Evolutionary conservation across 2,797 vertebrate species (phyloP).

Genomic region (Bucorvus abyssinicus): DNA sequence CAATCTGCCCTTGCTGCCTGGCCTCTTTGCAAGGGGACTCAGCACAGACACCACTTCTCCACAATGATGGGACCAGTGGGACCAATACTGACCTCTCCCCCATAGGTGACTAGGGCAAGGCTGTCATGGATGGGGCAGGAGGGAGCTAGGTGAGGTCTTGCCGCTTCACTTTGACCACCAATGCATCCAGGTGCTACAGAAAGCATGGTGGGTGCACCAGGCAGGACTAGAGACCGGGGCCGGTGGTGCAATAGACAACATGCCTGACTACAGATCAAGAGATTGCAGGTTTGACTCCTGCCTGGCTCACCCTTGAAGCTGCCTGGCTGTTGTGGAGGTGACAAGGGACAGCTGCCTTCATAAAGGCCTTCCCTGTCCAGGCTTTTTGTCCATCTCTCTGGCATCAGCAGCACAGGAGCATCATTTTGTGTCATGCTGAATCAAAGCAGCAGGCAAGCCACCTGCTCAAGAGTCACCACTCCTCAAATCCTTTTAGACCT

Average conservation of each 20-base stretch:
- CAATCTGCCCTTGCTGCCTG: no score
- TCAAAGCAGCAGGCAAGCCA: background rate
- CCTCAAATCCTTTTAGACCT: background rate
- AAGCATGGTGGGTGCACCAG: background rate
- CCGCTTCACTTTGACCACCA: background rate
- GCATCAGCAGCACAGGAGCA: no score
- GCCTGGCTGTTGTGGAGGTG: background rate
- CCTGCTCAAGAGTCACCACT: background rate
- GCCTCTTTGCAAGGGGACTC: no score
- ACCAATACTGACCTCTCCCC: background rate
- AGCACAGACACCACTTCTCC: no score
- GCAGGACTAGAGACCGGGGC: background rate
- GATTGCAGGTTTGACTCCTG: background rate
- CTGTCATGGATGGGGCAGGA: background rate
- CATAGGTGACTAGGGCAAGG: background rate
- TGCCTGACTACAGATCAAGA: conserved; percentile 64
- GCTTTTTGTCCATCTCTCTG: background rate
- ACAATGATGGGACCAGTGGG: background rate
- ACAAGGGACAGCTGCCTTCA: background rate
- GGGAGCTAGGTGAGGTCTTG: background rate
- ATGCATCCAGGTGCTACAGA: no score
- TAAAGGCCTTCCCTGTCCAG: background rate
- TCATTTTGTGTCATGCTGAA: fast-evolving
- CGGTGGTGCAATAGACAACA: conserved; percentile 74
- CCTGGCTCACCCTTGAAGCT: background rate